A percentile compares a stretch with the other conserved stretches of the same genome.
Conservation (phyloP, 1,140 invertebrate species). For the Anthonomus grandis region DNA sequence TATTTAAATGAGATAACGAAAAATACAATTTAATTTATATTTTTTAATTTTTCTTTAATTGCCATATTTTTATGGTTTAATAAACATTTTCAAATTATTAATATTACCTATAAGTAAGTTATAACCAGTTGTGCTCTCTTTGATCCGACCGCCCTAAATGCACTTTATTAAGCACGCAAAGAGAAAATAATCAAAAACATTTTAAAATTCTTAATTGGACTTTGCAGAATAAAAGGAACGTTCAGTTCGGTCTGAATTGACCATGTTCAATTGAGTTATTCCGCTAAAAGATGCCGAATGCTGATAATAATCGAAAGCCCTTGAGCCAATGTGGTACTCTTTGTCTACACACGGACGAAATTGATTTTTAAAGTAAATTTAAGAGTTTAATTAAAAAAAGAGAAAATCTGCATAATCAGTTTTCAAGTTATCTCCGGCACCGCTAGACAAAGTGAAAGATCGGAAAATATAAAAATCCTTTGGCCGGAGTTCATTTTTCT, state of each 20-base stretch:
- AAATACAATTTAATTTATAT: no score
- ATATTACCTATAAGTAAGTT: no score
- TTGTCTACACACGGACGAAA: constrained; percentile 18
- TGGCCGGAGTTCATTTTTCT: no score
- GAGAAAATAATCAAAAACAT: constrained; percentile 38
- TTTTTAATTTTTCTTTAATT: no score
- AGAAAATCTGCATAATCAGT: no score
- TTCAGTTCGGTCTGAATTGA: constrained; percentile 31
- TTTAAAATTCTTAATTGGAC: constrained; percentile 39
- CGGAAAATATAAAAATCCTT: no score
- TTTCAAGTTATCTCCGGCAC: no score
- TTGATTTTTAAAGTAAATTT: constrained; percentile 10
- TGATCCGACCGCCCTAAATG: constrained; percentile 29
- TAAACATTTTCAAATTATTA: no score
- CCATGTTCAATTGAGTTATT: constrained; percentile 38
- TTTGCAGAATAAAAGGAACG: constrained; percentile 30
- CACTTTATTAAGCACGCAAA: constrained; percentile 32
- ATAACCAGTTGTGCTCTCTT: no score
- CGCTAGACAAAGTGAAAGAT: no score
- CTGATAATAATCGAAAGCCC: constrained; percentile 27
- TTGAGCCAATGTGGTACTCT: constrained; percentile 16
- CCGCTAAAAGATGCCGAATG: constrained; percentile 32
- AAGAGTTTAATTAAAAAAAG: constrained; percentile 9
- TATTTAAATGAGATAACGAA: no score
- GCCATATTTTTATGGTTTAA: no score